Percentiles rank a stretch among this genome's conserved stretches.
Evolutionary conservation across 64 coral and sea anemone genomes (phyloP).

Genomic region (Orbicella faveolata): DNA sequence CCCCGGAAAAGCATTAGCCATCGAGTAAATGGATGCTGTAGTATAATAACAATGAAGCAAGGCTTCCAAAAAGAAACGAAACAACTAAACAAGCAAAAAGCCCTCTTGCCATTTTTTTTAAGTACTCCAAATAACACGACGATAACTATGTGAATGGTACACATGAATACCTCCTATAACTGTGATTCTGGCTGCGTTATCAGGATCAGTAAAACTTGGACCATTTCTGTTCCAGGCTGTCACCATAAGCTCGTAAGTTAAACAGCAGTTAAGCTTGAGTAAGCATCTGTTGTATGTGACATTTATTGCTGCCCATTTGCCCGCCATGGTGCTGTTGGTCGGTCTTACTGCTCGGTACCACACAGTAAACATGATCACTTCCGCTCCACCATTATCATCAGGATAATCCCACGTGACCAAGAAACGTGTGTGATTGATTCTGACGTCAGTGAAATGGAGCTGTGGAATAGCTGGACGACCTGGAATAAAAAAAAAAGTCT

Average conservation of each 20-base stretch:
- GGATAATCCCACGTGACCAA: neutral
- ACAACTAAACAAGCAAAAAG: too few species aligned
- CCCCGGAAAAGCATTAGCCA: neutral
- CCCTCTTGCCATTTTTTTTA: neutral
- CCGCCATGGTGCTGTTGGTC: neutral
- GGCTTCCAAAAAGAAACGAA: too few species aligned
- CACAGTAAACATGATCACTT: neutral
- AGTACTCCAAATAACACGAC: neutral
- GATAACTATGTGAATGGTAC: too few species aligned
- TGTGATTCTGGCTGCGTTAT: neutral
- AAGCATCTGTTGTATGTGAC: neutral
- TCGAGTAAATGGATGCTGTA: neutral
- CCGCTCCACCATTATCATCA: neutral
- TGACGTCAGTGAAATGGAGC: neutral
- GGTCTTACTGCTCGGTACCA: neutral
- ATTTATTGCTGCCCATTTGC: neutral
- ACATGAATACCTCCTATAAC: neutral
- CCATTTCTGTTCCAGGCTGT: constrained; percentile 21
- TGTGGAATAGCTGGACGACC: neutral
- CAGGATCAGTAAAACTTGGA: constrained; percentile 1
- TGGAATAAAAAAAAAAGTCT: neutral
- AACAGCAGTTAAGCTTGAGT: neutral
- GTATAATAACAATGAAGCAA: neutral
- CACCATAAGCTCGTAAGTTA: constrained; percentile 17
- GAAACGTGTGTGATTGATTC: neutral